A percentile compares a stretch with the other conserved stretches of the same genome.
Conservation (phyloP, 1,140 invertebrate genomes). For the Calycopis cecrops region DNA sequence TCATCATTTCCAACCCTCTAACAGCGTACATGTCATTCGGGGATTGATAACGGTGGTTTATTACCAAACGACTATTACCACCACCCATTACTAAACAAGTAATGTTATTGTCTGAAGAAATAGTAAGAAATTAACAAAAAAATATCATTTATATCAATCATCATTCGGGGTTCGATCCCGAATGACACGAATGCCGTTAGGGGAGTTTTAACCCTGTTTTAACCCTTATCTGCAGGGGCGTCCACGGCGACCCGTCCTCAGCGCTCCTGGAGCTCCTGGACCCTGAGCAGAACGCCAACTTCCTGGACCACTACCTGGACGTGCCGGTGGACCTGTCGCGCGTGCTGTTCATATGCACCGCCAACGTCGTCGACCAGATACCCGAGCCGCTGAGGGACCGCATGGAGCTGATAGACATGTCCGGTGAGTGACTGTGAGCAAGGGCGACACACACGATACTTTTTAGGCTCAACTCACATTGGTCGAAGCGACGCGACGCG, state of each 20-base stretch:
- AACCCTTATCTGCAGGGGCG: conserved; percentile 77
- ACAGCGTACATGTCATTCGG: too few relatives aligned
- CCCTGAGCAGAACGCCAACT: conserved; percentile 98
- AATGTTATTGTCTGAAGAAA: not conserved
- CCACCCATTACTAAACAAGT: too few relatives aligned
- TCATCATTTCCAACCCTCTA: too few relatives aligned
- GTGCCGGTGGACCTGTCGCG: conserved; percentile 97
- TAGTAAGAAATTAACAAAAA: too few relatives aligned
- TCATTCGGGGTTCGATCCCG: too few relatives aligned
- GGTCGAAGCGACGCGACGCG: too few relatives aligned
- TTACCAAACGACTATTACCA: too few relatives aligned
- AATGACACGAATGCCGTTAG: too few relatives aligned
- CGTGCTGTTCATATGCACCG: conserved; percentile 98
- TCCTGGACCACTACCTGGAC: conserved; percentile 98
- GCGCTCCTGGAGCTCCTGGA: conserved; percentile 97
- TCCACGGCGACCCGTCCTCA: conserved; percentile 97
- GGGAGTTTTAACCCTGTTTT: not conserved
- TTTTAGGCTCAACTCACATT: too few relatives aligned
- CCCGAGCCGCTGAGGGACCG: conserved; percentile 97
- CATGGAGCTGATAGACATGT: conserved; percentile 99
- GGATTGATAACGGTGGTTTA: too few relatives aligned
- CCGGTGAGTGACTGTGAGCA: conserved; percentile 76
- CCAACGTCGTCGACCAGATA: conserved; percentile 97
- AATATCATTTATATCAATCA: too few relatives aligned
- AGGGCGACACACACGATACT: not conserved